Percentiles rank a stretch among this genome's conserved stretches.
Evolutionary conservation across 2,113 vertebrate genomes (phyloP).

Genomic region (Rhynchopsitta pachyrhyncha): DNA sequence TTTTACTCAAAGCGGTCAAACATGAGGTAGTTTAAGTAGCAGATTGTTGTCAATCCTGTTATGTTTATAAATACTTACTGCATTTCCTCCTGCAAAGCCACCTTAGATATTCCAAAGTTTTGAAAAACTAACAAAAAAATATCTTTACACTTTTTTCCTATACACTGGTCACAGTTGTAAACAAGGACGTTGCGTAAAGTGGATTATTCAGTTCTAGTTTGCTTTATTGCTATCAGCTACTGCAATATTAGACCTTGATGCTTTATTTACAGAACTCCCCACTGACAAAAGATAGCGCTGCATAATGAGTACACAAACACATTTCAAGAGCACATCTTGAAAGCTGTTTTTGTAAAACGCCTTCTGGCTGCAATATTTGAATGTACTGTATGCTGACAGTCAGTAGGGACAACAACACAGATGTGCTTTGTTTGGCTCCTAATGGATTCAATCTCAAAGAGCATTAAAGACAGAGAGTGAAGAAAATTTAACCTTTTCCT

Average conservation of each 20-base stretch:
- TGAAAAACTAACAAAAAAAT: not conserved
- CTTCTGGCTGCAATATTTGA: constrained; percentile 76
- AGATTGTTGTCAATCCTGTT: not conserved
- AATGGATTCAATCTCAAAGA: constrained; percentile 61
- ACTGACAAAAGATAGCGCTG: constrained; percentile 67
- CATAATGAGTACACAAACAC: constrained; percentile 71
- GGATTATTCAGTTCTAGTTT: constrained; percentile 3
- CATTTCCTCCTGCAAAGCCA: constrained; percentile 11
- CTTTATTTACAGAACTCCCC: constrained; percentile 75
- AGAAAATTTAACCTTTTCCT: constrained; percentile 36
- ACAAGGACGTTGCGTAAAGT: not conserved
- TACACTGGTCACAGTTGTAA: not conserved
- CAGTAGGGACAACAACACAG: constrained; percentile 67
- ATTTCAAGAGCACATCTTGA: constrained; percentile 75
- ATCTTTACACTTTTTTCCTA: not conserved
- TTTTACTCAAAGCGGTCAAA: not conserved
- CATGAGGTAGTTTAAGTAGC: not conserved
- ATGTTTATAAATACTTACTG: not conserved
- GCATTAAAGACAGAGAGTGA: constrained; percentile 2
- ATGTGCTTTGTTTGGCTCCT: constrained; percentile 71
- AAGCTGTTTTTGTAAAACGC: constrained; percentile 71
- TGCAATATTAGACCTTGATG: constrained; percentile 54
- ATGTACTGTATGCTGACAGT: constrained; percentile 66
- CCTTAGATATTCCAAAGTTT: not conserved
- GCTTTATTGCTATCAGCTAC: constrained; percentile 54